Percentiles rank a stretch among this genome's conserved stretches.
These are phyloP conservation scores for Rhabdomys dilectus DNA, from an alignment of 2,113 vertebrate genomes.

Conservation along the genomic window DNA sequence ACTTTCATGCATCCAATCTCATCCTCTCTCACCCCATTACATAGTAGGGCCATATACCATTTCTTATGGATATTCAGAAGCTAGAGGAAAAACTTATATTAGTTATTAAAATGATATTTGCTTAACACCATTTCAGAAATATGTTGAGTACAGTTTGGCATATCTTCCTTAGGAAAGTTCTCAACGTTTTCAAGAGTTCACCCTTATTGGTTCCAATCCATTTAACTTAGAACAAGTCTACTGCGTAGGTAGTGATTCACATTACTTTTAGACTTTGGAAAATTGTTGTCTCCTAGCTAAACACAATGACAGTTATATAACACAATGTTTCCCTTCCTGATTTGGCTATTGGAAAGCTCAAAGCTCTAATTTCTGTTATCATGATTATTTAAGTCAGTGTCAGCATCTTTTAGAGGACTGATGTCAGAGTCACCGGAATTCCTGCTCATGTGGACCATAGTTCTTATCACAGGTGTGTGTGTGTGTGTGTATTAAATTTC, in stretches of 20 bases:
- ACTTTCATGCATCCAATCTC: background rate
- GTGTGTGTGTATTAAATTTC: background rate
- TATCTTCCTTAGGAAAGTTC: constrained; percentile 15
- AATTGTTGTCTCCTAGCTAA: constrained; percentile 12
- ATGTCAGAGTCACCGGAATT: background rate
- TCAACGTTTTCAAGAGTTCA: constrained; percentile 31
- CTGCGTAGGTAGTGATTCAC: background rate
- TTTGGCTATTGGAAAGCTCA: constrained; percentile 14
- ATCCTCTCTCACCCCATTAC: background rate
- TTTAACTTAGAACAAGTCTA: constrained; percentile 7
- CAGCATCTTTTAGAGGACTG: background rate
- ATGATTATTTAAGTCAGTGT: background rate
- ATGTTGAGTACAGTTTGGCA: background rate
- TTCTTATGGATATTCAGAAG: background rate
- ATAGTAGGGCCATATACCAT: background rate
- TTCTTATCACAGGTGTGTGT: background rate
- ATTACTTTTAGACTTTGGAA: constrained; percentile 24
- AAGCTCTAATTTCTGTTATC: background rate
- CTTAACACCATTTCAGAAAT: constrained; percentile 17
- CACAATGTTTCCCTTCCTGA: background rate
- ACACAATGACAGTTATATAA: background rate
- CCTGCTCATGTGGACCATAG: background rate
- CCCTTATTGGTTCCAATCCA: background rate
- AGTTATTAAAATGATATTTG: background rate
- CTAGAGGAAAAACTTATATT: constrained; percentile 7